phyloP scores from a whole-genome alignment of 1,140 invertebrate species.

The Tetragnatha versicolor region DNA sequence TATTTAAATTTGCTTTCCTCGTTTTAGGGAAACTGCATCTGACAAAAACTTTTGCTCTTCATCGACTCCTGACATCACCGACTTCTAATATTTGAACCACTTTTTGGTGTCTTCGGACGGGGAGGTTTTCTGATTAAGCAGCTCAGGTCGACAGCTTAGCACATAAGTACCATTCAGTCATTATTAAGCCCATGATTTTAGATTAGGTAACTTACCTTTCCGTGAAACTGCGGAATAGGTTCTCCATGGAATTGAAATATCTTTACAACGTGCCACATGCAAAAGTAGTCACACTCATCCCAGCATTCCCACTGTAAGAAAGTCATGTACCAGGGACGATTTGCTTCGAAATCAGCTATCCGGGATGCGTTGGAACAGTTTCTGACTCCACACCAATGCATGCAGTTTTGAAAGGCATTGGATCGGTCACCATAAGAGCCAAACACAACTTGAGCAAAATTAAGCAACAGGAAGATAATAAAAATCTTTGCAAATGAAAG shows the following conservation, averaged over 20 bases:
- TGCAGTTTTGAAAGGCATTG: constrained; percentile 55
- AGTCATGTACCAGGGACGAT: constrained; percentile 67
- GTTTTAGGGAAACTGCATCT: too few relatives aligned
- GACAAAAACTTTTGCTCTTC: too few relatives aligned
- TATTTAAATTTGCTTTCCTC: too few relatives aligned
- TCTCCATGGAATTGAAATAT: constrained; percentile 75
- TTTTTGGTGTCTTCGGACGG: too few relatives aligned
- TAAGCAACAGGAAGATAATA: neutral
- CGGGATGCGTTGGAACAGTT: constrained; percentile 56
- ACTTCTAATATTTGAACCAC: too few relatives aligned
- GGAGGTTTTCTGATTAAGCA: too few relatives aligned
- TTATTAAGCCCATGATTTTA: too few relatives aligned
- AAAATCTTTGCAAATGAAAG: neutral
- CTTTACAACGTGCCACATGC: constrained; percentile 92
- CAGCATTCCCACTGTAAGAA: constrained; percentile 77
- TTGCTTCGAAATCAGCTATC: constrained; percentile 52
- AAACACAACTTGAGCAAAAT: neutral
- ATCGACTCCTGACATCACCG: too few relatives aligned
- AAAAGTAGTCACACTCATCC: constrained; percentile 85
- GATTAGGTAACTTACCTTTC: constrained; percentile 89
- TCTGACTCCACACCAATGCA: constrained; percentile 50
- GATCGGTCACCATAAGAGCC: constrained; percentile 57
- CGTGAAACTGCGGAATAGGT: constrained; percentile 90
- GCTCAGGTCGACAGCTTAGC: too few relatives aligned
- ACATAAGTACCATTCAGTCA: too few relatives aligned